Percentiles rank a stretch among this genome's conserved stretches.
Conservation (phyloP, 2,113 vertebrate species). For the Ameiurus melas region DNA sequence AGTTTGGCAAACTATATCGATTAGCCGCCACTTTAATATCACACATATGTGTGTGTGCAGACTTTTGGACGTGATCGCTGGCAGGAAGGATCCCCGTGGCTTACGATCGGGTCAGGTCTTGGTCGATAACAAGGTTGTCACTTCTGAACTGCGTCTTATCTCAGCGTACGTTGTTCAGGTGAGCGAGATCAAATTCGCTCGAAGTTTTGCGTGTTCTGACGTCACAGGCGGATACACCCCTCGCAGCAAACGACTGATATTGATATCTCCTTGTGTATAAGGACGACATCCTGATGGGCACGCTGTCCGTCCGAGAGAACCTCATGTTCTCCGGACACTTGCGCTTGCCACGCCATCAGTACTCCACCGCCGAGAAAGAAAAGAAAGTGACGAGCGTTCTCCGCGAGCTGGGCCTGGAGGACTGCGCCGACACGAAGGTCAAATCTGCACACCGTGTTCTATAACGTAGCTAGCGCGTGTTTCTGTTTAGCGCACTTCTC, state of each 20-base stretch:
- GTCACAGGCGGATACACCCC: too few relatives aligned
- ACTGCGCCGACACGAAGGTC: conserved; percentile 77
- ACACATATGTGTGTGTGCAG: conserved; percentile 51
- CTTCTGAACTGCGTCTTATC: conserved; percentile 67
- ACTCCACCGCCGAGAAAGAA: conserved; percentile 65
- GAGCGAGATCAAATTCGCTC: neutral
- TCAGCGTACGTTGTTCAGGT: conserved; percentile 81
- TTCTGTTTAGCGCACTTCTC: neutral
- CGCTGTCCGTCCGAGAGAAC: conserved; percentile 75
- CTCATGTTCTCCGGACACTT: conserved; percentile 77
- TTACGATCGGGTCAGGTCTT: conserved; percentile 66
- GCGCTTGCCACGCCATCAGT: conserved; percentile 60
- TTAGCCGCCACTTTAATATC: too few relatives aligned
- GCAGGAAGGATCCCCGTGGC: conserved; percentile 75
- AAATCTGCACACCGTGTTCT: neutral
- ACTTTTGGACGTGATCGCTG: conserved; percentile 75
- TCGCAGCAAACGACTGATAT: neutral
- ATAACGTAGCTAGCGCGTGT: neutral
- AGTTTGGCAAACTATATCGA: too few relatives aligned
- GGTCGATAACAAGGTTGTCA: conserved; percentile 68
- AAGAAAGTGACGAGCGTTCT: conserved; percentile 68
- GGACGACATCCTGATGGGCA: conserved; percentile 79
- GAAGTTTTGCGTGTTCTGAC: too few relatives aligned
- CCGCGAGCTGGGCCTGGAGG: conserved; percentile 71
- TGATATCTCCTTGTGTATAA: conserved; percentile 39